Conservation (phyloP, 2,113 vertebrate species). For the Chauna torquata region DNA sequence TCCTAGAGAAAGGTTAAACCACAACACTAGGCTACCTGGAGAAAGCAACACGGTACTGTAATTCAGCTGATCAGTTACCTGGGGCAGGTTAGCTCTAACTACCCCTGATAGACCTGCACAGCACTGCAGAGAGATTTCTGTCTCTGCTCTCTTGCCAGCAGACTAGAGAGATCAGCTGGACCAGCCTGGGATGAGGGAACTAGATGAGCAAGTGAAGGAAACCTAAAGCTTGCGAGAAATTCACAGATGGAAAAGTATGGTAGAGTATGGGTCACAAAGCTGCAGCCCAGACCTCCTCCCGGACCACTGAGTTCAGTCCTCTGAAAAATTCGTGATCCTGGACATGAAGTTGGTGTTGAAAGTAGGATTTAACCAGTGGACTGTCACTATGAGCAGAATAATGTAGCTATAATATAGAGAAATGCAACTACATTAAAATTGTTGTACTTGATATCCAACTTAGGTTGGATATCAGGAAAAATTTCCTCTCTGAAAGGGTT, state of each 20-base stretch:
- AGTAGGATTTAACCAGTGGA: neutral
- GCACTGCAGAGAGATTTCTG: neutral
- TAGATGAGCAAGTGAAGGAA: neutral
- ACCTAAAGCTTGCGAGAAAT: neutral
- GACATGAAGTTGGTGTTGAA: neutral
- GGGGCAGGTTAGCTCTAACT: neutral
- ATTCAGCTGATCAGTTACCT: neutral
- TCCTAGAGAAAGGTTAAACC: too few relatives aligned
- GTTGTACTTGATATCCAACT: neutral
- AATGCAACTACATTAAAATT: neutral
- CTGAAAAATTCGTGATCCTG: neutral
- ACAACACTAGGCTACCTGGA: neutral
- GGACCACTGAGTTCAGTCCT: neutral
- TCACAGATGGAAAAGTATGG: neutral
- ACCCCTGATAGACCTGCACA: neutral
- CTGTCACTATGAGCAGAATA: neutral
- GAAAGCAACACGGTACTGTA: neutral
- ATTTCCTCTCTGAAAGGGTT: too few relatives aligned
- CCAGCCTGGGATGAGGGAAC: neutral
- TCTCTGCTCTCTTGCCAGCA: neutral
- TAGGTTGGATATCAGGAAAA: too few relatives aligned
- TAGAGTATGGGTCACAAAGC: neutral
- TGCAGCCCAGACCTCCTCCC: neutral
- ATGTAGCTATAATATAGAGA: neutral
- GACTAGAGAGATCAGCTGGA: neutral